Evolutionary conservation across 2,888 invertebrate species (phyloP).

Genomic region (Phaedon cochleariae): DNA sequence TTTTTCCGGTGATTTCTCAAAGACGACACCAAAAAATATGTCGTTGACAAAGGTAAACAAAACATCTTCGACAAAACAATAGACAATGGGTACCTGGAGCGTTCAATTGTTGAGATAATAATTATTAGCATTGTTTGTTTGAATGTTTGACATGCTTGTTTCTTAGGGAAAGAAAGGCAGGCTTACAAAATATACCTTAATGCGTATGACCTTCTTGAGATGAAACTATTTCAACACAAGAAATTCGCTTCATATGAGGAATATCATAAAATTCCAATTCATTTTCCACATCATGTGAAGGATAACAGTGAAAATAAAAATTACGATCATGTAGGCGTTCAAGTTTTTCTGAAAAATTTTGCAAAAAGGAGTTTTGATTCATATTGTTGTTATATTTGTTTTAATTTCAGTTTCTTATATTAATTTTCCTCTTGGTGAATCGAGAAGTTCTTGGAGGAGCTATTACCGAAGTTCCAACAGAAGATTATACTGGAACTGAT

Average conservation of each 20-base stretch:
- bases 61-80: slow-evolving; percentile 22
- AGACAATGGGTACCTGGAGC: slow-evolving; percentile 14
- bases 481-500: slow-evolving; percentile 60
- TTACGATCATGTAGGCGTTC: too few species aligned
- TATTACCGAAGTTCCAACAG: slow-evolving; percentile 47
- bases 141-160: neutral
- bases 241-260: too few species aligned
- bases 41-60: slow-evolving; percentile 43
- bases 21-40: slow-evolving; percentile 37
- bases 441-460: slow-evolving; percentile 47
- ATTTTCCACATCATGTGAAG: neutral
- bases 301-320: too few species aligned
- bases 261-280: neutral
- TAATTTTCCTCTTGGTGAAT: slow-evolving; percentile 40
- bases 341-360: too few species aligned
- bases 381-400: too few species aligned
- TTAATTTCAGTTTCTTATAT: slow-evolving; percentile 38
- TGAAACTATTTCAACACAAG: too few species aligned
- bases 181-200: neutral
- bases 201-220: too few species aligned
- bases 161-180: neutral
- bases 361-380: too few species aligned
- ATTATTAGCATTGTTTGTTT: neutral
- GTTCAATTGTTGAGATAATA: neutral
- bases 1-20: slow-evolving; percentile 35